These are phyloP conservation scores for Gobio gobio DNA, from an alignment of 2,113 vertebrate species.

Conservation along the genomic window DNA sequence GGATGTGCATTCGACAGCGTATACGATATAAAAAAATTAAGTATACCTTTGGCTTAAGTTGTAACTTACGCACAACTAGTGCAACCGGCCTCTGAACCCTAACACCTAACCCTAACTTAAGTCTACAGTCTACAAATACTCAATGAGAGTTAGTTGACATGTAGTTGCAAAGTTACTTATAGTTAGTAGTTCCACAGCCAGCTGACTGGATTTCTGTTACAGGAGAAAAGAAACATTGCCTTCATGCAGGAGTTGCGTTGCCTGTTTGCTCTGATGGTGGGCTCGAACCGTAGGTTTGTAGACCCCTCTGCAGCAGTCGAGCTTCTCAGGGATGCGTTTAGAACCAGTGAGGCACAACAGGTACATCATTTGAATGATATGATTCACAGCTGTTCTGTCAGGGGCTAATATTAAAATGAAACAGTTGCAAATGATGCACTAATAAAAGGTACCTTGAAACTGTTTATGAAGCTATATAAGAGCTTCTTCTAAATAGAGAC, in stretches of 20 bases:
- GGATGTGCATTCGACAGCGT: too few relatives aligned
- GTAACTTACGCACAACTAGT: too few relatives aligned
- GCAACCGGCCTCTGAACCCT: too few relatives aligned
- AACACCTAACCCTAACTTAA: too few relatives aligned
- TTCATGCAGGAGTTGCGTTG: slow-evolving; percentile 97
- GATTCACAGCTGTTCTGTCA: background rate
- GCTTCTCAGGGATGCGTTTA: slow-evolving; percentile 88
- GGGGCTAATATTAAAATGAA: background rate
- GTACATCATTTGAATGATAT: slow-evolving; percentile 68
- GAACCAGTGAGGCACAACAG: slow-evolving; percentile 92
- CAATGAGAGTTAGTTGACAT: too few relatives aligned
- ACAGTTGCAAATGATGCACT: background rate
- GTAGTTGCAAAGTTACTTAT: too few relatives aligned
- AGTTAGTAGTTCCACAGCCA: background rate
- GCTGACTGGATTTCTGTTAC: slow-evolving; percentile 32
- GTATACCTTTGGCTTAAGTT: too few relatives aligned
- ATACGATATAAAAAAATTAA: too few relatives aligned
- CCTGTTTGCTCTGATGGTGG: slow-evolving; percentile 94
- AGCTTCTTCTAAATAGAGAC: slow-evolving; percentile 10
- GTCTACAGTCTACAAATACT: too few relatives aligned
- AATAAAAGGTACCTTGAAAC: background rate
- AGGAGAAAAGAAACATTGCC: slow-evolving; percentile 93
- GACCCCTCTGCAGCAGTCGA: slow-evolving; percentile 92
- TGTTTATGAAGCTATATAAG: slow-evolving; percentile 30
- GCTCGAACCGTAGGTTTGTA: slow-evolving; percentile 89